Base-by-base conservation (phyloP, 2,888 invertebrate genomes). In the Drosophila monieri region DNA sequence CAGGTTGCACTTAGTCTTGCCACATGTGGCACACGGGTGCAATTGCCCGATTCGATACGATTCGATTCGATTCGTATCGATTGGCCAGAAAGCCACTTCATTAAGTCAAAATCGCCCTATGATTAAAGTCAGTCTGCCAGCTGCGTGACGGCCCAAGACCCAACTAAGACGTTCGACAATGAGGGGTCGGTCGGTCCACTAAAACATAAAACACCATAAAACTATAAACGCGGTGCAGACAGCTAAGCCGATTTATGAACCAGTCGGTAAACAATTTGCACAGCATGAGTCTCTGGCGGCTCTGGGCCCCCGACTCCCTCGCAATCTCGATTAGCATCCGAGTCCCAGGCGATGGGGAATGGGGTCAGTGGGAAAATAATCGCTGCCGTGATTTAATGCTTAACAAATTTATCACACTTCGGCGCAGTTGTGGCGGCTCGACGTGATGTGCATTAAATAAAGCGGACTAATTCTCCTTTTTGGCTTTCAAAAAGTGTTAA, bases 221-320 rank as follows among this genome's bases (percentile, higher is more conserved):
- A 35, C 14, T 35, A 35, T 35, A 35, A 57, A 57, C 80, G 72
- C 73, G 66, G 73, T 21, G 64, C 61, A 44, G 73, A 73, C 80
- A 79, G 56, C 30, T 44, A 15, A 41, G 47, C 43, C 64, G 44
- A 71, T 57, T 72, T 72, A 72, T 71, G 53, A 49, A 47, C 62
- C 61, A 41, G 53, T 44, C 60, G 23, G 54, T 15, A 73, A 76
- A 69, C 81, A 86, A 81, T 81, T 81, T 81, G 87, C 86, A 86
- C 86, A 86, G 81, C 86, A 77, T 76, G 86, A 68, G 55, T 57
- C 69, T 46, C 32, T 12, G 3, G 12, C 1, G 6, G 9, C 27
- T 12, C 12, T 4, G 3, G 6, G 44, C 65, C 46, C 53, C 51
- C 46, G 3, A 39, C 32, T 23, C 9, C 23, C 21, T 12, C 14